Base-by-base conservation (phyloP, 2,113 vertebrate species). In the Australoheros scitulus region DNA sequence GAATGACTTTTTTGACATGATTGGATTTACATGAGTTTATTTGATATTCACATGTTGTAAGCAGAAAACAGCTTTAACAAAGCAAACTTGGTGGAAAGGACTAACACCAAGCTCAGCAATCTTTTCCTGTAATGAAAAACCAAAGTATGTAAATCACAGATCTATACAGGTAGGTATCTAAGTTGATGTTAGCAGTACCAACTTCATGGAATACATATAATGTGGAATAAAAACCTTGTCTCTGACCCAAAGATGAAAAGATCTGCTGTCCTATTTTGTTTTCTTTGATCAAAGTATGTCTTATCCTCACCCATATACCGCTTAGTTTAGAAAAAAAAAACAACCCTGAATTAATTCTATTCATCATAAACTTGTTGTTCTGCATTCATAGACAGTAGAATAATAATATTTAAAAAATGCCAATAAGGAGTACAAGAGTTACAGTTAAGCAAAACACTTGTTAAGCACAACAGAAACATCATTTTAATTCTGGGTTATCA, bases 111-210 rank as follows among this genome's bases (percentile, higher is more conserved):
- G 76, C 77, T 88, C 92, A 89, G 89, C 78, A 93, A 93, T 92
- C 58, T 79, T 92, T 80, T 85, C 84, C 83, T 61, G 50, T 59
- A 76, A 81, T 91, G 84, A 92, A 83, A 82, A 91, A 94, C 76
- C 85, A 88, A 95, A 95, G 95, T 93, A 97, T 88, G 95, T 98
- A 97, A 97, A 96, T 98, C 97, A 98, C 93, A 97, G 82, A 93
- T 95, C 94, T 97, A 94, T 97, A 97, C 93, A 97, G 93, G 96
- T 76, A 77, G 92, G 65, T 92, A 92, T 85, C 90, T 92, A 93
- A 93, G 74, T 52, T 60, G 80, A 89, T 85, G 91, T 91, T 87
- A 14, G 89, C 87, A 70, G 26, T 20, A 89, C 84, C 56, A 65
- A 32, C n/a, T 7, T 29, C 1, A 15, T 63, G 38, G n/a, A 58